These are phyloP conservation scores for Smutsia temminckii DNA, from an alignment of 2,797 vertebrate genomes.

Conservation along the genomic window DNA sequence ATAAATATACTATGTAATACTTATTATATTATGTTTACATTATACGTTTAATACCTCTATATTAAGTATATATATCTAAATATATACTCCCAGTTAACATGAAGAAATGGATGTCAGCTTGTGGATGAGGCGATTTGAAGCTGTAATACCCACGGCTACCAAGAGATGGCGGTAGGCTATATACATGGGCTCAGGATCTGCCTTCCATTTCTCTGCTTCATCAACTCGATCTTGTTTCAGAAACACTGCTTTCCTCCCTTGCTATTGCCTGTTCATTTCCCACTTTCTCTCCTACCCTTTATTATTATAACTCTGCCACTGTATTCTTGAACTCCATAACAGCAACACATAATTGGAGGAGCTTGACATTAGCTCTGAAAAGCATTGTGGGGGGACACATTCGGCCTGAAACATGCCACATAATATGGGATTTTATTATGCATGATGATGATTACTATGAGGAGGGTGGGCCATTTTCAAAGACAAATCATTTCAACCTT, in stretches of 20 bases:
- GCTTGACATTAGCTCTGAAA: constrained; percentile 73
- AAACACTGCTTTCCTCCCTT: constrained; percentile 62
- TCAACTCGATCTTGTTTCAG: constrained; percentile 74
- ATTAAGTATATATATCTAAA: no score
- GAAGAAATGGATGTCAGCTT: not conserved
- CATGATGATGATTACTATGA: constrained; percentile 75
- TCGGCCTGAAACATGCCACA: constrained; percentile 48
- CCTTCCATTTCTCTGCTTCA: constrained; percentile 60
- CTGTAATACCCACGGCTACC: constrained; percentile 69
- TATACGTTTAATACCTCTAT: no score
- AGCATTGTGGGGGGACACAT: constrained; percentile 62
- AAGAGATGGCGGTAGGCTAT: constrained; percentile 75
- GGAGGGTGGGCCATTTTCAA: constrained; percentile 76
- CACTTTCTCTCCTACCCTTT: constrained; percentile 48
- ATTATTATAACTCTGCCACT: constrained; percentile 17
- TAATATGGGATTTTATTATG: constrained; percentile 76
- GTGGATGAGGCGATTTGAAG: not conserved
- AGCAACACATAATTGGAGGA: not conserved
- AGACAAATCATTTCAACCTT: constrained; percentile 68
- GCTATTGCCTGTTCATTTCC: constrained; percentile 72
- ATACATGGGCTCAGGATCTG: not conserved
- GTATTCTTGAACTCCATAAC: constrained; percentile 30
- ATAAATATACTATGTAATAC: no score
- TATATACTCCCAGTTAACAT: no score
- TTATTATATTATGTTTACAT: no score